Evolutionary conservation across 2,797 vertebrate species (phyloP), one percentile per base, ranked within the genome.

Genomic region (Esox masquinongy): DNA sequence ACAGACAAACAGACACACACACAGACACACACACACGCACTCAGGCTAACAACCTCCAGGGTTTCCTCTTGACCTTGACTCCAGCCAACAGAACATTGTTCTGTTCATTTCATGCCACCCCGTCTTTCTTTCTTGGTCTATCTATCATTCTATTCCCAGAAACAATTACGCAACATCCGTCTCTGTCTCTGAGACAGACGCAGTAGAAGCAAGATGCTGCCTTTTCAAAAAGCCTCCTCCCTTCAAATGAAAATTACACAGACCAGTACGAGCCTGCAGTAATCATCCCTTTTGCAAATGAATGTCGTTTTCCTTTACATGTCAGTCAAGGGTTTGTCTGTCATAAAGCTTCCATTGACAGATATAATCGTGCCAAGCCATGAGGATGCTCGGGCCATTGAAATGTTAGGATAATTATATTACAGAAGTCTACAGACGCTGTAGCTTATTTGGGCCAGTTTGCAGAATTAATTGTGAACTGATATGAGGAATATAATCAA

Each of bases 51-150:
- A 67, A 47, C 59, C 51, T 66, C 72, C n/a, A 74, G 74, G 49
- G 43, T 76, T 67, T 53, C 47, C 22, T 47, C 68, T 26, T 12
- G 68, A 74, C 64, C 79, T 76, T 84, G 75, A 80, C 53, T 72
- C 5, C 77, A 74, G 4, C 4, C 1, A 70, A 53, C 73, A 63
- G 75, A 72, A 68, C 66, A 26, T 73, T 75, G 47, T 76, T 74
- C 83, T 74, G 71, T 66, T 74, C 70, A 79, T 74, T 63, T 50
- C 78, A 63, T 47, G 75, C 61, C 61, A 71, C 43, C 19, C 63
- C 73, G 12, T 73, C 64, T 14, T 47, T 69, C 51, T 34, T 36
- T 26, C 82, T 86, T 77, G 84, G 63, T 72, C 79, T 74, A 51
- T 7, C 67, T 74, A 51, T 7, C 67, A 29, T 51, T 61, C 14